Evolutionary conservation across 2,797 vertebrate genomes (phyloP), one percentile per base, ranked within the genome.

Genomic region (Enteromius radiatus): DNA sequence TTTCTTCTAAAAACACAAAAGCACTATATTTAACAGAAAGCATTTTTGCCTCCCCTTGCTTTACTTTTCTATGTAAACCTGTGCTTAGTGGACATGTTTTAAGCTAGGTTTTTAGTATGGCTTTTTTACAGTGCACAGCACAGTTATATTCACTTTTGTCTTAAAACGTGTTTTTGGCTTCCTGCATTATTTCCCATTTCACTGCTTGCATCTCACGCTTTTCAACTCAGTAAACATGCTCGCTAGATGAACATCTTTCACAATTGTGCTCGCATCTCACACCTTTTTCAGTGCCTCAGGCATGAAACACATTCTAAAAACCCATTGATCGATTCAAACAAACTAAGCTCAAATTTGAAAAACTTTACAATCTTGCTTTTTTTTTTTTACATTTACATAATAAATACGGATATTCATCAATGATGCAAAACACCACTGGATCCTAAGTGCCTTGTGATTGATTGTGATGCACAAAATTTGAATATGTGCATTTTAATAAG

Each of bases 1-100:
- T 71, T 73, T 33, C 10, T 75, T 38, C 21, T 38, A 28, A 52
- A 52, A 73, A 21, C 28, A 54, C 47, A n/a, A 71, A 71, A 49
- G 28, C 19, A 8, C 19, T 52, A 54, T 12, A 56, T 56, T 26
- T 56, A 15, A 61, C 26, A 28, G 5, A 28, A 61, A 28, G 26
- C 59, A 63, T 63, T 63, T 63, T 63, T 63, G 2, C 6, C 26
- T 63, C 26, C 26, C 5, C 3, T 63, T 63, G 28, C 14, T 7
- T 7, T 31, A 63, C 26, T 7, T 63, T 63, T 63, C 14, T 63
- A 31, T 63, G 59, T 63, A 63, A 63, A 63, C 59, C 26, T 31
- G 59, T 63, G 26, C 26, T 28, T 15, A 63, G 59, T 23, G 6
- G 59, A 28, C 59, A 63, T 63, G 5, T 28, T 63, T 28, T 12